Evolutionary conservation across 2,888 invertebrate genomes (phyloP), one percentile per base, ranked within the genome.

Genomic region (Nesidiocoris tenuis): DNA sequence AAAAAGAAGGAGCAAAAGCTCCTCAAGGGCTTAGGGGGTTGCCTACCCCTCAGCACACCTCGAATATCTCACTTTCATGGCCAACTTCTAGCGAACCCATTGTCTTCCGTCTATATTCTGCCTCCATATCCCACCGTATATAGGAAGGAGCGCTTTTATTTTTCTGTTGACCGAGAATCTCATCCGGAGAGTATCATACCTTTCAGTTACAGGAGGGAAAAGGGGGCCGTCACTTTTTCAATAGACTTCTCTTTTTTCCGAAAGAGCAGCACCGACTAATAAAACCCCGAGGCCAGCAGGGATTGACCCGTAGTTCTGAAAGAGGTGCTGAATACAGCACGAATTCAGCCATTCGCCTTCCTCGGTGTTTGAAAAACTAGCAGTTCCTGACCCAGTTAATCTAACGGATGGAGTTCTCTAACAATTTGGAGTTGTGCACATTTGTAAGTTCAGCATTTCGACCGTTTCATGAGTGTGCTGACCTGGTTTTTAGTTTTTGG

Each of bases 151-250:
- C 3, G 39, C 39, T 63, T 63, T 63, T 63, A 63, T 63, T 63
- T 63, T 23, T 63, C 22, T 63, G 5, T 63, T 63, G 63, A 63
- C 63, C 63, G 63, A 63, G 23, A 63, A 63, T 12, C 39, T 39
- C 39, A 39, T 39, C 12, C 39, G 39, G 39, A 39, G 39, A 39
- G 39, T 39, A 39, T 39, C 39, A 12, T 39, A 39, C 39, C 39
- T 39, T 39, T 39, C 39, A 12, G 39, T 39, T 3, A 3, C 39
- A 3, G 3, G 39, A 39, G 39, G 39, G 12, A 39, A 39, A 39
- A 39, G 39, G 39, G 5, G 3, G 39, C 12, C 39, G 39, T 12
- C 39, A 39, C 39, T 39, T 39, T 39, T 39, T 39, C 39, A 39
- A 39, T 39, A 3, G 12, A 39, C 39, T 39, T 39, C 39, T 39